These are phyloP conservation scores for Drosophila trapezifrons DNA, from an alignment of 1,140 invertebrate species.

Conservation along the genomic window DNA sequence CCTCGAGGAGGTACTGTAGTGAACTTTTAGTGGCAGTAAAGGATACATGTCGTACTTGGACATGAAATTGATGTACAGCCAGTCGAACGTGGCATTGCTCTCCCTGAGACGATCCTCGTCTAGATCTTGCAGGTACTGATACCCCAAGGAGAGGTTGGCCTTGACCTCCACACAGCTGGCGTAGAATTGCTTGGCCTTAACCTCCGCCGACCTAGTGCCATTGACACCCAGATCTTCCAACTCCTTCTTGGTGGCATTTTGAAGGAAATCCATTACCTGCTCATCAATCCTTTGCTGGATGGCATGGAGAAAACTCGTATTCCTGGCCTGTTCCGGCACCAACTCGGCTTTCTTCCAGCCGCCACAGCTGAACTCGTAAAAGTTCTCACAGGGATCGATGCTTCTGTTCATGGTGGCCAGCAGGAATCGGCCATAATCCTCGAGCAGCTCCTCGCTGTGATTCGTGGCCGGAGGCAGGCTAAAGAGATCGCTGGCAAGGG, in stretches of 20 bases:
- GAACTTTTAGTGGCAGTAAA: slow-evolving; percentile 66
- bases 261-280: slow-evolving; percentile 49
- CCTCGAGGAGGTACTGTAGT: slow-evolving; percentile 56
- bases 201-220: slow-evolving; percentile 43
- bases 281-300: slow-evolving; percentile 72
- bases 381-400: slow-evolving; percentile 90
- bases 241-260: slow-evolving; percentile 58
- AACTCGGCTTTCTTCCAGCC: slow-evolving; percentile 85
- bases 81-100: slow-evolving; percentile 44
- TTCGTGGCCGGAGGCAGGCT: slow-evolving; percentile 32
- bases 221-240: slow-evolving; percentile 27
- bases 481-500: slow-evolving; percentile 48
- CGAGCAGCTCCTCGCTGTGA: slow-evolving; percentile 66
- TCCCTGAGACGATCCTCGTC: slow-evolving; percentile 50
- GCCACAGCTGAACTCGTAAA: slow-evolving; percentile 89
- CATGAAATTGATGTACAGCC: slow-evolving; percentile 74
- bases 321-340: slow-evolving; percentile 81
- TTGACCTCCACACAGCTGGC: slow-evolving; percentile 61
- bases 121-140: slow-evolving; percentile 12
- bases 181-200: slow-evolving; percentile 70
- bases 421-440: slow-evolving; percentile 66
- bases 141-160: slow-evolving; percentile 53
- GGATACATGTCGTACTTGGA: slow-evolving; percentile 67
- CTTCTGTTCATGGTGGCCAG: slow-evolving; percentile 66
- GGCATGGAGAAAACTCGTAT: slow-evolving; percentile 63